Evolutionary conservation across 1,140 invertebrate genomes (phyloP), one percentile per base, ranked within the genome.

Genomic region (Olivierus martensii): DNA sequence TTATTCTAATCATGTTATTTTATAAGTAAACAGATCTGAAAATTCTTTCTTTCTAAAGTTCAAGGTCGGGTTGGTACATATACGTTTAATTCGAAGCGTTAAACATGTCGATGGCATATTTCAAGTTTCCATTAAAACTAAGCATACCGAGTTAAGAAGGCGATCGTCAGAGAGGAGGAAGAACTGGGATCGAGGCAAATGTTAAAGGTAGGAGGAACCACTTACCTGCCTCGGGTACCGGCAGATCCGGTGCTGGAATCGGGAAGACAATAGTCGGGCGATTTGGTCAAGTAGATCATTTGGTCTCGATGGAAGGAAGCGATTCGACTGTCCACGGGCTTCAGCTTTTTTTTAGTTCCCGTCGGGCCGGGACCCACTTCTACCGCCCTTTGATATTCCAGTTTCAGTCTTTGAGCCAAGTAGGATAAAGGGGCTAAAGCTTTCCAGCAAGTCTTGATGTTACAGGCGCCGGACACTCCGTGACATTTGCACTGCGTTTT

Each of bases 381-480:
- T 0, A 87, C 89, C 5, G 88, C 88, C 12, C 81, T 82, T 61
- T 91, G 87, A 65, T 94, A 95, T 65, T 87, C 85, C 54, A 89
- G 84, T 57, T 83, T 79, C 3, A 95, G 70, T 63, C 83, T 81
- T 65, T 92, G 84, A 49, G 88, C 82, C 22, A 73, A 66, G 38
- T 65, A 59, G 18, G 81, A 70, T 56, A 90, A 80, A 17, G 80
- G 73, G 1, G 84, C 80, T 55, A 94, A 73, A 58, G 82, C 82
- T 60, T 86, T 77, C 90, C 90, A 95, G 66, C 91, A 96, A 3
- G 93, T 87, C 49, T 85, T 79, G 53, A 91, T 79, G 46, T 87
- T 90, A 70, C 91, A 95, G 2, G 88, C 92, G 0, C 90, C 91
- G 1, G 87, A 92, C 69, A 95, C 90, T 6, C 91, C 91, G 66